phyloP scores from a whole-genome alignment of 2,797 vertebrate species.

The Hirundo rustica region DNA sequence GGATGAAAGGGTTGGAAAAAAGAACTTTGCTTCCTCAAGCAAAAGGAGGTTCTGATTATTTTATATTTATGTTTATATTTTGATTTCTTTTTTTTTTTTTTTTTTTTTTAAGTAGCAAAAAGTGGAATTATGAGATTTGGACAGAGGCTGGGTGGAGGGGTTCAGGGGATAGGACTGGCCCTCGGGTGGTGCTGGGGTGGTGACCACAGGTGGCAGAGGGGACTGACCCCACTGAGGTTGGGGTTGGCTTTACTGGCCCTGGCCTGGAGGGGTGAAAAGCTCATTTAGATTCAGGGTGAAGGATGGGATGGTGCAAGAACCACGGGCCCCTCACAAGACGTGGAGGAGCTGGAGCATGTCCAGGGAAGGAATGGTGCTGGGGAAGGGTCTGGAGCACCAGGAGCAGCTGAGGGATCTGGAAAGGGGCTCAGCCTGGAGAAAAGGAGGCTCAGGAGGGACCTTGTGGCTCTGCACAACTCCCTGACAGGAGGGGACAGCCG shows the following conservation, averaged over 20 bases:
- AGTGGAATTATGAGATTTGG: background rate
- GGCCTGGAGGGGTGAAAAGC: background rate
- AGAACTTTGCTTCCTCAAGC: background rate
- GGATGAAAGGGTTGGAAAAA: background rate
- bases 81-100: too few species aligned
- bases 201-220: background rate
- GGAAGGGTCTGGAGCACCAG: background rate
- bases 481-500: too few species aligned
- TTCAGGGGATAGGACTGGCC: background rate
- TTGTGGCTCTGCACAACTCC: too few species aligned
- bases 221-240: background rate
- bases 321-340: background rate
- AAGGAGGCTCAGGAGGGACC: too few species aligned
- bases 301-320: background rate
- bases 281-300: fast-evolving
- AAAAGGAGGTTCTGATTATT: background rate
- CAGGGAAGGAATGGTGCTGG: background rate
- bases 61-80: too few species aligned
- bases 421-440: too few species aligned
- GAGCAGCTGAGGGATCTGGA: background rate
- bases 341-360: fast-evolving
- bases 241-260: background rate
- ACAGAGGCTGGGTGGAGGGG: background rate
- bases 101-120: background rate
- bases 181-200: background rate